These are phyloP conservation scores for Mesoclemmys tuberculata DNA, from an alignment of 2,113 vertebrate species.

Conservation along the genomic window DNA sequence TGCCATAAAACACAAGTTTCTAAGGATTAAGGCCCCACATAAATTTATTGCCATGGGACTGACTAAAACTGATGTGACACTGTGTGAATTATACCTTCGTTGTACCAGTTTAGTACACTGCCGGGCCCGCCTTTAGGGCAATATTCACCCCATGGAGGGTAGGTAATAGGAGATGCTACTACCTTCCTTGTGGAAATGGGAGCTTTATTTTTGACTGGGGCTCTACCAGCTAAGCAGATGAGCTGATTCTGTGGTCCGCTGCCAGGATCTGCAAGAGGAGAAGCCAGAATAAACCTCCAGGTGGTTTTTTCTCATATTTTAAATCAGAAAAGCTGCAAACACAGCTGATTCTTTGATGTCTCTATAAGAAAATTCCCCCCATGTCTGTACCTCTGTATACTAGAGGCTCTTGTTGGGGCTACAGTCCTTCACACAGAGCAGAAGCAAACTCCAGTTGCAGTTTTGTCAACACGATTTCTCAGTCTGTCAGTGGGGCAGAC, in stretches of 20 bases:
- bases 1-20: neutral
- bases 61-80: neutral
- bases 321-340: neutral
- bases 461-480: neutral
- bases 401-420: neutral
- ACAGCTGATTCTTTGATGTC: neutral
- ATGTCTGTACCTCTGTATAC: neutral
- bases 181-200: neutral
- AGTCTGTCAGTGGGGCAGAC: neutral
- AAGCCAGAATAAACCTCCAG: neutral
- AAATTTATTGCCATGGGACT: neutral
- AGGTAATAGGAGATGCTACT: neutral
- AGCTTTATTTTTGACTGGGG: neutral
- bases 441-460: neutral
- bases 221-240: neutral
- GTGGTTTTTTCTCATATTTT: neutral
- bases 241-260: neutral
- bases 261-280: neutral
- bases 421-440: neutral
- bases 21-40: neutral
- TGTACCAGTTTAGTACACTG: neutral
- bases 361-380: neutral
- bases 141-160: neutral
- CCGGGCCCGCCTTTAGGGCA: neutral
- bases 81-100: slow-evolving; percentile 22